Conservation (phyloP, 53 echinoderm and acorn worm genomes). For the Mesocentrotus franciscanus region DNA sequence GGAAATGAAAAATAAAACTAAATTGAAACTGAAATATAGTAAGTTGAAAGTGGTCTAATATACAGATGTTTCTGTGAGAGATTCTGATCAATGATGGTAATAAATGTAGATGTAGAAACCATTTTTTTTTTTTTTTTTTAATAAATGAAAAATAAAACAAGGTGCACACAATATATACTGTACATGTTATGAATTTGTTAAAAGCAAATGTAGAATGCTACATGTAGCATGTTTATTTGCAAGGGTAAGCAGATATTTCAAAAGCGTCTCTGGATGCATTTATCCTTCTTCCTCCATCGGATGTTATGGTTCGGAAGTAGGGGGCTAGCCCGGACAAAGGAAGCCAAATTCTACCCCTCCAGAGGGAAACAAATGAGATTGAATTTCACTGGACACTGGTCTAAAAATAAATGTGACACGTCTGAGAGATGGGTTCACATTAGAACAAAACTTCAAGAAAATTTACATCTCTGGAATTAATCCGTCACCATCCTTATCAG, state of each 20-base stretch:
- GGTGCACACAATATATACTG: not conserved
- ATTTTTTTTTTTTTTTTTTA: too few relatives aligned
- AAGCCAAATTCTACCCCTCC: not conserved
- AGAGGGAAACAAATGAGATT: conserved; percentile 1
- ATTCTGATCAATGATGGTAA: too few relatives aligned
- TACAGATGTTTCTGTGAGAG: too few relatives aligned
- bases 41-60: too few relatives aligned
- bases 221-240: not conserved
- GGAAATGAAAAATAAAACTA: too few relatives aligned
- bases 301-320: conserved; percentile 42
- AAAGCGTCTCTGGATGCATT: not conserved
- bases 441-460: not conserved
- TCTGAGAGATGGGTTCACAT: not conserved
- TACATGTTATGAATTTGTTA: too few relatives aligned
- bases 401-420: not conserved
- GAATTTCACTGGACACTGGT: conserved; percentile 40
- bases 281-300: conserved; percentile 28
- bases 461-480: not conserved
- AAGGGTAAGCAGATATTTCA: not conserved
- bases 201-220: not conserved
- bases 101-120: too few relatives aligned
- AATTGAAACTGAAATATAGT: too few relatives aligned
- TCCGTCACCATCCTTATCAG: not conserved
- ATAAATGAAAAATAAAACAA: not conserved
- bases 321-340: conserved; percentile 44